Evolutionary conservation across 2,797 vertebrate species (phyloP), one percentile per base, ranked within the genome.

Genomic region (Pipistrellus kuhlii): DNA sequence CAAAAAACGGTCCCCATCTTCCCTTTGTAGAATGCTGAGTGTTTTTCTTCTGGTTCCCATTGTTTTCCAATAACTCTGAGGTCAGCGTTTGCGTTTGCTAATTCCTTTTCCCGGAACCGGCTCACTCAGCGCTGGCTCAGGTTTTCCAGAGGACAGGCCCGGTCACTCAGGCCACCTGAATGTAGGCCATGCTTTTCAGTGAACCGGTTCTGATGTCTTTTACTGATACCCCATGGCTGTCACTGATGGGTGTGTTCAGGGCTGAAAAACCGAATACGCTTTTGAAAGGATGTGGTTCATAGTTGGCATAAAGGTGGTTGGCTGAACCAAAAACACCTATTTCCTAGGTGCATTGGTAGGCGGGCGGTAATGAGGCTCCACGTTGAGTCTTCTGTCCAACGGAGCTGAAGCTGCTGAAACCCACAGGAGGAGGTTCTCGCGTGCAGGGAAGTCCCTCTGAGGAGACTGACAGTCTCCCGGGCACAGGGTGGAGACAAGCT

Each of bases 321-420:
- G 17, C 51, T 71, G 68, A 68, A 80, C 48, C 41, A 21, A 20
- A 64, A 93, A 68, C 21, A 51, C 35, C 9, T 64, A 15, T 85
- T 75, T 91, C 68, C 57, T 87, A 64, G 62, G 93, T 72, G 59
- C 55, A 59, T 68, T 30, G 30, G 53, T 88, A 64, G 30, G 30
- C 44, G 73, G 32, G n/a, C 53, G 84, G 68, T 78, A 78, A 96
- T 94, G 91, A 94, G 46, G 55, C 25, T 46, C 71, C 94, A 84
- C 14, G 41, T 2, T 72, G 71, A 86, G 25, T 89, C 53, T 82
- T 57, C 41, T 38, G 14, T 44, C 69, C 92, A 93, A 77, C 30
- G 27, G 53, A 93, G 62, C 69, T 38, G 86, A 55, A 53, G 15
- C 71, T 77, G 48, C 89, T 68, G 75, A 96, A 94, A 94, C 81